A percentile compares a stretch with the other conserved stretches of the same genome.
Conservation (phyloP, 2,888 invertebrate species). For the Ceramica pisi region DNA sequence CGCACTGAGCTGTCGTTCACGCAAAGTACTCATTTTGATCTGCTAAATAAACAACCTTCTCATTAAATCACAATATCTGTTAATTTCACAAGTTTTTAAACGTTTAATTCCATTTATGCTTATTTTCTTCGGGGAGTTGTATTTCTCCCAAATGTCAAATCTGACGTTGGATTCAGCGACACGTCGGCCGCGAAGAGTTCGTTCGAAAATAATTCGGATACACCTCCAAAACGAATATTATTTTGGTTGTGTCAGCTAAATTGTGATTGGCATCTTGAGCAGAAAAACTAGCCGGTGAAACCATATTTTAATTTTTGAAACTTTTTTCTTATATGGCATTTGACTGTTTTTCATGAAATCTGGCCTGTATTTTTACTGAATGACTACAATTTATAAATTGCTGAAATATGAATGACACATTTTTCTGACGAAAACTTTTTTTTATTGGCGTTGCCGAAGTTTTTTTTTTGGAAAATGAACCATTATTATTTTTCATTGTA, state of each 20-base stretch:
- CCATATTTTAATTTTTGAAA: background rate
- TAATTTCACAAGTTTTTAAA: slow-evolving; percentile 35
- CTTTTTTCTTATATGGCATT: background rate
- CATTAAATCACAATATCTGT: slow-evolving; percentile 54
- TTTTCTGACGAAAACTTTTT: background rate
- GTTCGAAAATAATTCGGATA: slow-evolving; percentile 40
- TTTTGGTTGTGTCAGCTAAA: background rate
- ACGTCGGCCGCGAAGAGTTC: slow-evolving; percentile 57
- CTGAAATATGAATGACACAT: background rate
- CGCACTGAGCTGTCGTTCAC: slow-evolving; percentile 77
- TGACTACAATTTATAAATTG: background rate
- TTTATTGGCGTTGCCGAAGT: no score
- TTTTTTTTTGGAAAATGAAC: no score
- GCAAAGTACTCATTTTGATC: slow-evolving; percentile 68
- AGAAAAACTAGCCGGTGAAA: background rate
- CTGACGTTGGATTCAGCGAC: slow-evolving; percentile 62
- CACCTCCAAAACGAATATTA: background rate
- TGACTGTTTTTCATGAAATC: background rate
- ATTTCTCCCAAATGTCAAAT: slow-evolving; percentile 58
- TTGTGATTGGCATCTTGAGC: background rate
- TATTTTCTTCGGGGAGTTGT: slow-evolving; percentile 52
- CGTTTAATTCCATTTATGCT: slow-evolving; percentile 46
- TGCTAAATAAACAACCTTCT: slow-evolving; percentile 39
- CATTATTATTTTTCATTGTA: no score
- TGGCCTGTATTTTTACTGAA: background rate